Conservation (phyloP, 1,140 invertebrate genomes). For the Chelonus insularis region DNA sequence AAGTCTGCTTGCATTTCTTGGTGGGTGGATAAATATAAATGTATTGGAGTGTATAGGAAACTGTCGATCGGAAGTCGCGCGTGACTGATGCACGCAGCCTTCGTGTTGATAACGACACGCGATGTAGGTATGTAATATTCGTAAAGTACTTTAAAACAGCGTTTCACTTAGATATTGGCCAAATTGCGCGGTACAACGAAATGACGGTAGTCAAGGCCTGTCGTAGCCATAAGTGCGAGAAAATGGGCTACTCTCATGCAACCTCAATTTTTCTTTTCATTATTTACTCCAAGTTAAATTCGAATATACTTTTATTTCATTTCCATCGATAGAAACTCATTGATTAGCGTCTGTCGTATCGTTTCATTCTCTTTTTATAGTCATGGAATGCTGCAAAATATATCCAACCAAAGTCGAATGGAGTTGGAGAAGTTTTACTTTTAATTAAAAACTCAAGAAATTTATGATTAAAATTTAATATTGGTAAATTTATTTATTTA, state of each 20-base stretch:
- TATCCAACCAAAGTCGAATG: no score
- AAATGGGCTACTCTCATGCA: conserved; percentile 22
- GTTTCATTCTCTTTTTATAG: no score
- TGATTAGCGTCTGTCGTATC: no score
- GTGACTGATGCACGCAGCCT: conserved; percentile 1
- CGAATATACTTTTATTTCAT: conserved; percentile 1
- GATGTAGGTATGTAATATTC: conserved; percentile 14
- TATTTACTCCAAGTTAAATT: conserved; percentile 3
- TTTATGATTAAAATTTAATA: no score
- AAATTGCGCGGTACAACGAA: conserved; percentile 23
- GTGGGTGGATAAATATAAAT: not conserved
- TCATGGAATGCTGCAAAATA: no score
- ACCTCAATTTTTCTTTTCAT: conserved; percentile 19
- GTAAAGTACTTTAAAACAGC: conserved; percentile 29
- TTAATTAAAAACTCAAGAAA: no score
- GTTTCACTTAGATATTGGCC: conserved; percentile 19
- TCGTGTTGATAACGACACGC: conserved; percentile 26
- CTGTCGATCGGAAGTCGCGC: not conserved
- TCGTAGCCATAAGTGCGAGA: conserved; percentile 7
- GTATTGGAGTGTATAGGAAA: not conserved
- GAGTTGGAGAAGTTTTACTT: no score
- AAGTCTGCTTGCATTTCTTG: no score
- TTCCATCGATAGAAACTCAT: no score
- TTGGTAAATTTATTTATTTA: no score
- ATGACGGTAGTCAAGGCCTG: conserved; percentile 29